Evolutionary conservation across 1,140 invertebrate species (phyloP).

Genomic region (Procambarus virginalis): DNA sequence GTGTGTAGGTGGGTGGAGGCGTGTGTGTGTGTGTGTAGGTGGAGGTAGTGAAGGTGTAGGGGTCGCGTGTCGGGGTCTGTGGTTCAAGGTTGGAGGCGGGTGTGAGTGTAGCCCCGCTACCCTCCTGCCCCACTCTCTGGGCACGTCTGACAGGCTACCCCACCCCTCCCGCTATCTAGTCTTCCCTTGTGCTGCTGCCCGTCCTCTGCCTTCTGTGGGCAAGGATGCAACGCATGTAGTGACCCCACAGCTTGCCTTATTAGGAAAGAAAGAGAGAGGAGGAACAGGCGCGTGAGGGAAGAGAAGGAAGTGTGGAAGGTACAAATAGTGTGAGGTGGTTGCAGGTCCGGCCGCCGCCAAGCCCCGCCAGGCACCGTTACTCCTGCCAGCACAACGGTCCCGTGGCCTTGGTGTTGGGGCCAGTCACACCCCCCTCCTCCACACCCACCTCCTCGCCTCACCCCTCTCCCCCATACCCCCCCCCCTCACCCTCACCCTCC

Average conservation of each 20-base stretch:
- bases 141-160: background rate
- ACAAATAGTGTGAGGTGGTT: background rate
- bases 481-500: background rate
- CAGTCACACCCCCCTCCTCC: background rate
- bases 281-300: no score
- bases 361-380: conserved; percentile 27
- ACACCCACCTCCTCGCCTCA: background rate
- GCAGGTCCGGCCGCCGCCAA: background rate
- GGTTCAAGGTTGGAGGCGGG: conserved; percentile 33
- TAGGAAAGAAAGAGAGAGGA: background rate
- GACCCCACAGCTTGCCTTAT: background rate
- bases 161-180: background rate
- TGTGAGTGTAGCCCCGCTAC: conserved; percentile 18
- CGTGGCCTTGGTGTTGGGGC: conserved; percentile 26
- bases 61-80: conserved; percentile 34
- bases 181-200: background rate
- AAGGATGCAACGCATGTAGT: background rate
- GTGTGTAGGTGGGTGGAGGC: no score
- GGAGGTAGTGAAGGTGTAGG: conserved; percentile 33
- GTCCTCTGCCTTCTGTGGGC: background rate
- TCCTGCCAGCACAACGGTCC: conserved; percentile 38
- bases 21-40: no score
- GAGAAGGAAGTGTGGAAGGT: background rate
- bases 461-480: background rate
- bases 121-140: conserved; percentile 24